Evolutionary conservation across 2,113 vertebrate genomes (phyloP).

Genomic region (Lonchura striata): DNA sequence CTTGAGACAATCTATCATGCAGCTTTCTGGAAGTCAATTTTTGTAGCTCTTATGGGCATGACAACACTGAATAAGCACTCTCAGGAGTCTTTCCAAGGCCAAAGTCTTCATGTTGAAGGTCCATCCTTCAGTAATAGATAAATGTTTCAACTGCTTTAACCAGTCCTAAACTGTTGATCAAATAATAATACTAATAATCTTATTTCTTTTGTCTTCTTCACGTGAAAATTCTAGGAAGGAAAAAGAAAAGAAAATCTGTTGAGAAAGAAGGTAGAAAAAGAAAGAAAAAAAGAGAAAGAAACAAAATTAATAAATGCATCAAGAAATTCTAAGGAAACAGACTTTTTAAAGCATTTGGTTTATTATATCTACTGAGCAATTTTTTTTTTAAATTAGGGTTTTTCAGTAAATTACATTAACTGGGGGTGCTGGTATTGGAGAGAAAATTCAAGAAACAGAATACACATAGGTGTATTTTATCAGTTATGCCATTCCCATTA

Average conservation of each 20-base stretch:
- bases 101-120: background rate
- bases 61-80: background rate
- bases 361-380: background rate
- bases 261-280: background rate
- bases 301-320: background rate
- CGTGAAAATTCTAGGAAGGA: background rate
- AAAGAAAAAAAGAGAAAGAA: background rate
- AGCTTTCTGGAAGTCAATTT: background rate
- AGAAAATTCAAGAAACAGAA: background rate
- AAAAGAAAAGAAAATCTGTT: background rate
- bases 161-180: background rate
- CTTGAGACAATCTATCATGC: background rate
- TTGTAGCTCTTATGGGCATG: rapidly evolving
- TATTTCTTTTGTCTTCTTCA: background rate
- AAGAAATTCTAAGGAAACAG: background rate
- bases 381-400: background rate
- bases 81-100: background rate
- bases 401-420: background rate
- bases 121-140: background rate
- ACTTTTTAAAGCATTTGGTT: background rate
- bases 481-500: background rate
- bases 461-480: background rate
- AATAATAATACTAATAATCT: background rate
- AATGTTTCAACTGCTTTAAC: background rate
- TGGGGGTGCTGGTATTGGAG: background rate